phyloP scores from a whole-genome alignment of 2,888 invertebrate genomes.

The Apamea monoglypha region DNA sequence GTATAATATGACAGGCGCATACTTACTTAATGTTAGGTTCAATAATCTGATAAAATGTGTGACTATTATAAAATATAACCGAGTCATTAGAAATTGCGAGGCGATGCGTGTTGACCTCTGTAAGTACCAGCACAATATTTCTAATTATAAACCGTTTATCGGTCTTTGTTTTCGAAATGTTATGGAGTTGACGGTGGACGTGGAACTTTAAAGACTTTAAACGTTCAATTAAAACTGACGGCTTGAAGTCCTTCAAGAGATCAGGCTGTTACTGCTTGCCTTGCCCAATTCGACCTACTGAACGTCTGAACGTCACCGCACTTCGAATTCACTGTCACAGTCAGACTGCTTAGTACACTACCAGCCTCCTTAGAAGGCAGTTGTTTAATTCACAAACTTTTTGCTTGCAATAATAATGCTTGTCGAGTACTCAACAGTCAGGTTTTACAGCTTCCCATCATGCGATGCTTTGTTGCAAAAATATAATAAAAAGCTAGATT shows the following conservation, averaged over 20 bases:
- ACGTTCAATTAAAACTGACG: slow-evolving; percentile 20
- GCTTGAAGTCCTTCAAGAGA: background rate
- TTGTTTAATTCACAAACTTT: slow-evolving; percentile 29
- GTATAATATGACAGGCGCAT: slow-evolving; percentile 55
- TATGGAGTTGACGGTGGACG: slow-evolving; percentile 68
- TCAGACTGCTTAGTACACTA: slow-evolving; percentile 23
- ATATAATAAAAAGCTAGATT: slow-evolving; percentile 14
- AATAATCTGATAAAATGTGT: slow-evolving; percentile 81
- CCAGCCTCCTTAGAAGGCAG: slow-evolving; percentile 37
- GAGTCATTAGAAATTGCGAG: slow-evolving; percentile 78
- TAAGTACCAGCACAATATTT: slow-evolving; percentile 73
- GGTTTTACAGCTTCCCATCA: slow-evolving; percentile 7
- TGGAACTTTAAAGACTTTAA: slow-evolving; percentile 21
- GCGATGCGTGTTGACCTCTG: slow-evolving; percentile 81
- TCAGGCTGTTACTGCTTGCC: background rate
- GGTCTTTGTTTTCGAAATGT: slow-evolving; percentile 64
- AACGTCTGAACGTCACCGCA: slow-evolving; percentile 14
- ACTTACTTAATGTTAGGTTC: slow-evolving; percentile 72
- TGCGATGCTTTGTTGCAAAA: slow-evolving; percentile 28
- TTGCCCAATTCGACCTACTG: slow-evolving; percentile 7
- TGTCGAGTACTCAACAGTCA: background rate
- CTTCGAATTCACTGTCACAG: slow-evolving; percentile 16
- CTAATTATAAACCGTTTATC: slow-evolving; percentile 81
- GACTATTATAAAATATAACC: slow-evolving; percentile 72
- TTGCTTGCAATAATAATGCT: slow-evolving; percentile 10